phyloP scores from a whole-genome alignment of 2,113 vertebrate genomes.

The Nyctereutes procyonoides region DNA sequence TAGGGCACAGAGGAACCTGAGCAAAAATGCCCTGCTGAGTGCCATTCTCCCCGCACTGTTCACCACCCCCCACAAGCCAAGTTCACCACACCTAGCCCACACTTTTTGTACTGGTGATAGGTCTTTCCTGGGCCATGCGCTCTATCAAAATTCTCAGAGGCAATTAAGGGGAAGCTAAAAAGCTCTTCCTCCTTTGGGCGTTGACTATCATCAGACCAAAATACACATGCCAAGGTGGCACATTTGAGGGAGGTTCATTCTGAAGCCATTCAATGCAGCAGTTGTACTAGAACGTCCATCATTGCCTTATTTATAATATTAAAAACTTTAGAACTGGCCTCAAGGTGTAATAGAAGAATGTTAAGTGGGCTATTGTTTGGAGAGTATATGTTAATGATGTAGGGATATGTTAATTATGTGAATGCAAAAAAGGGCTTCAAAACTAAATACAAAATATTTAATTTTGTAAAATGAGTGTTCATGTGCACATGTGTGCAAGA shows the following conservation, averaged over 20 bases:
- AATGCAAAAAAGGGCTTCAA: background rate
- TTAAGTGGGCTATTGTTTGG: background rate
- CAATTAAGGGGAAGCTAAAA: background rate
- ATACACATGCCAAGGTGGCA: background rate
- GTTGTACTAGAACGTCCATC: background rate
- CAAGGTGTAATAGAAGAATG: background rate
- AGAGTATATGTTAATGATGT: background rate
- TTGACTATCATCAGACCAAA: background rate
- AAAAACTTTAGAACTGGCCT: background rate
- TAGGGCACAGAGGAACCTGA: background rate
- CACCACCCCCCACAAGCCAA: background rate
- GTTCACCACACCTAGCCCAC: background rate
- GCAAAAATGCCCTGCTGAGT: background rate
- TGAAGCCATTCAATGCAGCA: background rate
- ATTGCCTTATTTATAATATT: background rate
- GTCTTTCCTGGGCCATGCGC: background rate
- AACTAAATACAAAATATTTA: background rate
- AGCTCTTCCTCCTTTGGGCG: background rate
- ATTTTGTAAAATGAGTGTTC: conserved; percentile 10
- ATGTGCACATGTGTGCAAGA: background rate
- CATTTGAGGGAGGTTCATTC: background rate
- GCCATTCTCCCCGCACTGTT: too few species aligned
- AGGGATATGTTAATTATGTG: background rate
- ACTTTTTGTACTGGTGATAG: background rate
- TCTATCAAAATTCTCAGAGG: background rate